Evolutionary conservation across 2,888 invertebrate species (phyloP).

Genomic region (Quadroppia sp.): DNA sequence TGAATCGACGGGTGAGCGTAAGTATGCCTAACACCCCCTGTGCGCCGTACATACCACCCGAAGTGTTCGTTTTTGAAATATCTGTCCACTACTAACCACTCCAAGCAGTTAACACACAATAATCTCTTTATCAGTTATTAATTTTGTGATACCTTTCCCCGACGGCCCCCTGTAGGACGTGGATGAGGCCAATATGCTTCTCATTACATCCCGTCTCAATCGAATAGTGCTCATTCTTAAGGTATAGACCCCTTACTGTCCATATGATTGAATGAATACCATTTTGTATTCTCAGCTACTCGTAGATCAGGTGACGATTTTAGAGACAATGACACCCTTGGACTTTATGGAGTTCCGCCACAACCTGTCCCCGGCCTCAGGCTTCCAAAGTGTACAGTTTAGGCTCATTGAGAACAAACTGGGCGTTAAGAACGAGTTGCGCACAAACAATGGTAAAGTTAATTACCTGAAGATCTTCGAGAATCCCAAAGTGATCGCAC

Average conservation of each 20-base stretch:
- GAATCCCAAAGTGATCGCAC: constrained; percentile 63
- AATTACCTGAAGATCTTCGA: constrained; percentile 77
- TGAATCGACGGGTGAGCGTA: constrained; percentile 60
- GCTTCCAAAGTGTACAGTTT: constrained; percentile 96
- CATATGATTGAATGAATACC: neutral
- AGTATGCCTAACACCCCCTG: neutral
- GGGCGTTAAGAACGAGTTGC: constrained; percentile 66
- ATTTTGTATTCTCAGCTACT: constrained; percentile 64
- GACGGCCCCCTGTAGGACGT: constrained; percentile 26
- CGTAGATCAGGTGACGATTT: constrained; percentile 92
- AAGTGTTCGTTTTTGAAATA: neutral
- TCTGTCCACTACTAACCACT: neutral
- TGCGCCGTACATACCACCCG: neutral
- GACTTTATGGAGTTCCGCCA: constrained; percentile 95
- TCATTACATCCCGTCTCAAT: constrained; percentile 84
- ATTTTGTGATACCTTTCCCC: neutral
- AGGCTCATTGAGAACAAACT: constrained; percentile 89
- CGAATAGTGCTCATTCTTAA: constrained; percentile 86
- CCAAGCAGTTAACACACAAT: too few species aligned
- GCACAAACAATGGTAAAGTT: constrained; percentile 89
- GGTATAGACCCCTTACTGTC: constrained; percentile 57
- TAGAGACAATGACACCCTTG: constrained; percentile 98
- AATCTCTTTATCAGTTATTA: neutral
- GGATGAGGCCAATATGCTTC: constrained; percentile 82
- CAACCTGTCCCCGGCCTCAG: constrained; percentile 89